Evolutionary conservation across 2,888 invertebrate genomes (phyloP).

Genomic region (Trypoxylon attenuatum): DNA sequence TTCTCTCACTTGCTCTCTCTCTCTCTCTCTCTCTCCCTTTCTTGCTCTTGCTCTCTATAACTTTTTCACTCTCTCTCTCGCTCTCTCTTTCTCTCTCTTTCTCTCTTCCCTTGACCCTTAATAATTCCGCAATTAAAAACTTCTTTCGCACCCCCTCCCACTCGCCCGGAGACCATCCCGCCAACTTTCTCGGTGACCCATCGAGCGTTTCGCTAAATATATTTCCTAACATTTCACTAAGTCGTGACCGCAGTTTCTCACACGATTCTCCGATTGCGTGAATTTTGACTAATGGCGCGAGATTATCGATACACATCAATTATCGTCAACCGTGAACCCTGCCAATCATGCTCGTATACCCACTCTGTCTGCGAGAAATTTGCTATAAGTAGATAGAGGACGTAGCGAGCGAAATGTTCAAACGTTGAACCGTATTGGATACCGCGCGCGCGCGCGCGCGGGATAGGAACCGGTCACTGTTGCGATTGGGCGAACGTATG

Average conservation of each 20-base stretch:
- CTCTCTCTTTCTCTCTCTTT: too few species aligned
- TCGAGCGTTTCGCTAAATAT: conserved; percentile 15
- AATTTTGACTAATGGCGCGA: background rate
- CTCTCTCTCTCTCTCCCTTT: conserved; percentile 18
- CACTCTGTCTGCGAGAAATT: background rate
- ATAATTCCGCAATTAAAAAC: conserved; percentile 49
- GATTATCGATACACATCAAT: background rate
- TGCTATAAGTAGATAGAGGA: too few species aligned
- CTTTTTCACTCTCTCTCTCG: too few species aligned
- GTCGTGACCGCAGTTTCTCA: conserved; percentile 1
- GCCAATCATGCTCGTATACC: background rate
- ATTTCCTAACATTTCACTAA: conserved; percentile 9
- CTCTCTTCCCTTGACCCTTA: conserved; percentile 34
- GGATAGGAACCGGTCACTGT: background rate
- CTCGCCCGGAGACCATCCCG: conserved; percentile 43
- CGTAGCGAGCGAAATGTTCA: too few species aligned
- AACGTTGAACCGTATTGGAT: too few species aligned
- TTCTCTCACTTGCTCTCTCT: background rate
- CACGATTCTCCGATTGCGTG: background rate
- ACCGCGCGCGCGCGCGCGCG: too few species aligned
- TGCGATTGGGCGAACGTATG: background rate
- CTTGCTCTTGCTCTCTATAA: conserved; percentile 23
- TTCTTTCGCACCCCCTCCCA: conserved; percentile 40
- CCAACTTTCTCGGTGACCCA: conserved; percentile 38
- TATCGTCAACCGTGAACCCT: background rate